These are phyloP conservation scores for Zophobas atratus DNA, from an alignment of 1,140 invertebrate genomes.

Conservation along the genomic window DNA sequence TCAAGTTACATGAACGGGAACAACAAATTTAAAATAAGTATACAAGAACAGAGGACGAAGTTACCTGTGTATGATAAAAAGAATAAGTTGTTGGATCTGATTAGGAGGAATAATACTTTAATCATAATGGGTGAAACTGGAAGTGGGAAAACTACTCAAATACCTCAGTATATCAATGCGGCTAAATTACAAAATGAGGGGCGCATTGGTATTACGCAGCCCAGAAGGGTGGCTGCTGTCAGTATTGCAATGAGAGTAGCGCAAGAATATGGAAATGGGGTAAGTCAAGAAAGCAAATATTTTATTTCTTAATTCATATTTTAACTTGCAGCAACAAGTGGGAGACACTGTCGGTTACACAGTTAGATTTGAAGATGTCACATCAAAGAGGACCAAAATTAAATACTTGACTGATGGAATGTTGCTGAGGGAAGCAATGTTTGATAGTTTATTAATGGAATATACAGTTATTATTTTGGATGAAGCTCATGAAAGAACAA, in stretches of 20 bases:
- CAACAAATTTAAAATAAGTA: constrained; percentile 62
- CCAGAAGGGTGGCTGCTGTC: constrained; percentile 93
- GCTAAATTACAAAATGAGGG: constrained; percentile 72
- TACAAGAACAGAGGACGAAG: constrained; percentile 70
- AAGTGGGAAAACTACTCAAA: constrained; percentile 93
- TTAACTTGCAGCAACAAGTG: constrained; percentile 64
- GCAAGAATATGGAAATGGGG: constrained; percentile 75
- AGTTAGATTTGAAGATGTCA: constrained; percentile 93
- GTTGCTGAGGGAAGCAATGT: constrained; percentile 90
- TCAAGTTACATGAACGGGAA: constrained; percentile 47
- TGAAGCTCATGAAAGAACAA: constrained; percentile 97
- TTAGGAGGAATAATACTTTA: constrained; percentile 73
- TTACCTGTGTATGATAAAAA: constrained; percentile 70
- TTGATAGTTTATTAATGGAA: constrained; percentile 78
- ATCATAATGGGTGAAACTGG: constrained; percentile 93
- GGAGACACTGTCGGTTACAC: constrained; percentile 90
- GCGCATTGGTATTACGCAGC: constrained; percentile 88
- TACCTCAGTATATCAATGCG: constrained; percentile 85
- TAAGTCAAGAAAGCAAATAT: constrained; percentile 39
- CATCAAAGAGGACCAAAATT: constrained; percentile 83
- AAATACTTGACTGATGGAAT: constrained; percentile 97
- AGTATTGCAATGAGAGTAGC: constrained; percentile 92
- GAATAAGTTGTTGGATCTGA: constrained; percentile 73
- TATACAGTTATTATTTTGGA: constrained; percentile 95
- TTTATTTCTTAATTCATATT: constrained; percentile 37